Evolutionary conservation across 2,888 invertebrate genomes (phyloP), one percentile per base, ranked within the genome.

Genomic region (Pteria penguin): DNA sequence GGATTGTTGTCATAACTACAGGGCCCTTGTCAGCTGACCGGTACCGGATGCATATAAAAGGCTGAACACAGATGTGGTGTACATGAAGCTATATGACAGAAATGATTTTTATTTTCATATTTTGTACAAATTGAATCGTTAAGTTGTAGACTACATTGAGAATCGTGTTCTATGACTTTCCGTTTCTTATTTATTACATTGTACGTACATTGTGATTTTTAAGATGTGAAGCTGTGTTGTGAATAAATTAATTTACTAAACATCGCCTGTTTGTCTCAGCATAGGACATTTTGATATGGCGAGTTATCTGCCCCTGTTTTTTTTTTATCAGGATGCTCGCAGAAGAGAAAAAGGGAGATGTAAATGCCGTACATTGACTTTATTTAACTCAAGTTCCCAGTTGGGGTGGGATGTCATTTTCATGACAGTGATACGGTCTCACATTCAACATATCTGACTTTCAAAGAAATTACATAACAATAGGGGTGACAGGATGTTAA

Each of bases 121-220:
- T 27, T 31, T 52, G 57, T 68, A 68, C 55, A 68, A 68, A 68
- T 57, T 24, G 57, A 33, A 55, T 68, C 58, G 68, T 11, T 57
- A 14, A 11, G 5, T 60, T 29, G 27, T 60, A 29, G 60, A 60
- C 4, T 18, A 60, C 8, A 26, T 45, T 14, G 8, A 14, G 8
- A 14, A 14, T 60, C 29, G 27, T 60, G 8, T 11, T 24, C 60
- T 57, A 68, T 68, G 68, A 68, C 24, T 27, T 57, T 45, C 31
- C 52, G 26, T 29, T 57, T 55, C 32, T 74, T 54, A 67, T 60
- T 68, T 74, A 74, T 74, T 68, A 74, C 74, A 61, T 54, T 74
- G 74, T 74, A 74, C 74, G 74, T 74, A 74, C 74, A 74, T 54
- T 68, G 74, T 74, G 54, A 74, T 24, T 68, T 68, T 68, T 24